These are phyloP conservation scores for Morpho deidamia DNA, from an alignment of 2,888 invertebrate species.

Conservation along the genomic window DNA sequence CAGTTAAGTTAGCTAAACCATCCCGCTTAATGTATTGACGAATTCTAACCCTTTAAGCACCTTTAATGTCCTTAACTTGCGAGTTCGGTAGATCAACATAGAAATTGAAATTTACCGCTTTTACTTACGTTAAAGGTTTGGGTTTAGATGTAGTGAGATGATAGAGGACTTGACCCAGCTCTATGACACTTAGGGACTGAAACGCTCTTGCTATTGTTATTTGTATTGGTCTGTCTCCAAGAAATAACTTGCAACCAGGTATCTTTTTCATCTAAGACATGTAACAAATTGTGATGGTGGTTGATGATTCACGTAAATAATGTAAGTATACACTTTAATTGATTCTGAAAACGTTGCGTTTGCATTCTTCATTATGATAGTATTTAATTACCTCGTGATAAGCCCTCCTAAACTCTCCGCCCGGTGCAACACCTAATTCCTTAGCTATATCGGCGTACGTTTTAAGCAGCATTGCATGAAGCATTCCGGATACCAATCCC, in stretches of 20 bases:
- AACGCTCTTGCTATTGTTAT: constrained; percentile 70
- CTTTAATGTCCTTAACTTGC: no score
- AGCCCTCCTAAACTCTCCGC: constrained; percentile 68
- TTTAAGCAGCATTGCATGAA: constrained; percentile 68
- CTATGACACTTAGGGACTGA: constrained; percentile 59
- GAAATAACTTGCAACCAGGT: constrained; percentile 67
- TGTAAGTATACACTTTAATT: background rate
- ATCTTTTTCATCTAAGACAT: constrained; percentile 64
- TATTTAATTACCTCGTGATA: constrained; percentile 59
- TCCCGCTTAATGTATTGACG: no score
- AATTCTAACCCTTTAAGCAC: no score
- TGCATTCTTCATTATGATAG: background rate
- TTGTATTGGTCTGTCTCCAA: constrained; percentile 68
- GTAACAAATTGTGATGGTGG: background rate
- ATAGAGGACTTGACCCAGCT: constrained; percentile 65
- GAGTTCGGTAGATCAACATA: no score
- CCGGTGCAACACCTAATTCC: constrained; percentile 68
- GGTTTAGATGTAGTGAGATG: constrained; percentile 60
- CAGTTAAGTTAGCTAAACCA: no score
- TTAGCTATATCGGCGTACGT: constrained; percentile 70
- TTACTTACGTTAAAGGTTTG: constrained; percentile 59
- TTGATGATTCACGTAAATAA: no score
- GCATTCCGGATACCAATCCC: constrained; percentile 62
- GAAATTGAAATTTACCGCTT: background rate
- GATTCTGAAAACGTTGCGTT: background rate